These are phyloP conservation scores for Gila orcuttii DNA, from an alignment of 2,113 vertebrate genomes.

Conservation along the genomic window DNA sequence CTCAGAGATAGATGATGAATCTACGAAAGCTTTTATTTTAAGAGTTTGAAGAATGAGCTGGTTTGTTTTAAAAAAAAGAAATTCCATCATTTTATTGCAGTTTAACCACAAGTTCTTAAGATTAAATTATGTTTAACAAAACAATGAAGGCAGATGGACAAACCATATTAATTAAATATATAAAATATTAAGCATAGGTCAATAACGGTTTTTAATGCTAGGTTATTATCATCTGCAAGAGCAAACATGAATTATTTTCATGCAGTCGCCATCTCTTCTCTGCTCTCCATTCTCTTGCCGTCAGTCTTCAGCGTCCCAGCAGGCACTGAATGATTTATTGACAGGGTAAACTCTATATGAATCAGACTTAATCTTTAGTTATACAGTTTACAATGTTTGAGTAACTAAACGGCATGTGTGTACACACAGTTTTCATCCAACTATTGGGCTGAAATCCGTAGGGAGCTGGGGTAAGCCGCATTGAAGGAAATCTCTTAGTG, in stretches of 20 bases:
- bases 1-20: background rate
- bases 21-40: slow-evolving; percentile 15
- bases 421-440: slow-evolving; percentile 69
- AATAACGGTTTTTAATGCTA: background rate
- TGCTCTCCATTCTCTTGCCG: slow-evolving; percentile 48
- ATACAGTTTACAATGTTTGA: slow-evolving; percentile 80
- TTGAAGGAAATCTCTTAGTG: slow-evolving; percentile 69
- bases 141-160: background rate
- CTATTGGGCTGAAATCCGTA: slow-evolving; percentile 69
- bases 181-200: background rate
- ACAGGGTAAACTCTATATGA: slow-evolving; percentile 79
- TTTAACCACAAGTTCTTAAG: background rate
- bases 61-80: background rate
- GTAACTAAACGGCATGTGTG: slow-evolving; percentile 70
- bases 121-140: background rate
- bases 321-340: slow-evolving; percentile 76
- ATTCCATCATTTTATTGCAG: background rate
- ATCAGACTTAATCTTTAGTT: slow-evolving; percentile 79
- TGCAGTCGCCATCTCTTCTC: background rate
- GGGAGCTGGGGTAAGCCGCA: slow-evolving; percentile 64
- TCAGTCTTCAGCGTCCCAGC: slow-evolving; percentile 67
- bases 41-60: slow-evolving; percentile 6
- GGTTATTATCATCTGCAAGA: background rate
- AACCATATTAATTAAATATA: background rate
- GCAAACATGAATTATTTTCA: slow-evolving; percentile 10